Base-by-base conservation (phyloP, 2,113 vertebrate species). In the Benitochromis conjunctus region DNA sequence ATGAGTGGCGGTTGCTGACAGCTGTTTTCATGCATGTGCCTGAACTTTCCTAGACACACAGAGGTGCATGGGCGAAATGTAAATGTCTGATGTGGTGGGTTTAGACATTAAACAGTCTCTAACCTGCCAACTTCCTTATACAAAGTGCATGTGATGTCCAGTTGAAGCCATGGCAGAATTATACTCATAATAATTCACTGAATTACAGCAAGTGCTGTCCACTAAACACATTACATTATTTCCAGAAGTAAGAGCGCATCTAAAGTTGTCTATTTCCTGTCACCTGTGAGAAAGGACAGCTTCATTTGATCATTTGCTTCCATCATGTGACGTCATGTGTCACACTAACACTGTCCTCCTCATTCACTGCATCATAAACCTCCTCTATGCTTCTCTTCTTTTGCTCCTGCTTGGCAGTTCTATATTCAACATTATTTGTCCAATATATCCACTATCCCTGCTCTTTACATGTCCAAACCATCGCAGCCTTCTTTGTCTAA, bases 371-470 rank as follows among this genome's bases (percentile, higher is more conserved):
- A 26, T 46, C 38, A 16, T 69, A 43, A 69, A 69, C 13, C 7
- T 43, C n/a, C n/a, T 71, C 66, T 18, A 6, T 46, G 38, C 2
- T 26, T 43, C 18, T 71, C 66, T 26, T 71, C 8, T 71, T 46
- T 43, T 46, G 13, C 21, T 71, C 8, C 66, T 71, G 21, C 66
- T 46, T 43, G 14, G 13, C 41, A 18, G 21, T 3, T 71, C 38
- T 16, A 26, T 10, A 43, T 46, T 26, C 43, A 6, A 43, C 21
- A 69, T 26, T 38, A 7, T 71, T 71, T 71, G 21, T 46, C 41
- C 21, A 46, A 3, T 18, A 71, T 46, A 18, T 71, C 14, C 66
- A 10, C 21, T 16, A 0, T 69, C 38, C 0, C 38, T 24, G n/a
- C 64, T 6, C 64, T 46, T 14, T 9, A 71, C 66, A 4, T 71